Evolutionary conservation across 2,888 invertebrate species (phyloP), one percentile per base, ranked within the genome.

Genomic region (Tinea semifulvella): DNA sequence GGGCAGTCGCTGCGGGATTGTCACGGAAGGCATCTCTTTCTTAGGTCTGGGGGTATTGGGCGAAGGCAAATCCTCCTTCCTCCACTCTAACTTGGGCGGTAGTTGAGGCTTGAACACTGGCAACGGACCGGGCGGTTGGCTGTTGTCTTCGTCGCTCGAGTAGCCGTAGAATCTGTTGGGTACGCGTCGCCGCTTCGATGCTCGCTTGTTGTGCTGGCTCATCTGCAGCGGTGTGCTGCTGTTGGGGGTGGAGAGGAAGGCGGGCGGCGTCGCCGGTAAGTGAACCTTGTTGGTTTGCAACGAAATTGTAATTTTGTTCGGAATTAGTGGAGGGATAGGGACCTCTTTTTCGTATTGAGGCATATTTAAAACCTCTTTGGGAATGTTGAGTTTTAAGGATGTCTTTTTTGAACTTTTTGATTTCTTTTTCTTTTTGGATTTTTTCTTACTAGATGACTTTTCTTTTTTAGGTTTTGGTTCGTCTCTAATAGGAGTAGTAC

Each of bases 161-260:
- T 93, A 93, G 0, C 93, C 94, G 60, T 93, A 94, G 63, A 94
- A 94, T 59, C 89, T 90, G 58, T 93, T 93, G 0, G 92, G 93
- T 19, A 92, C 88, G 28, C 93, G 74, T 55, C 91, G 84, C 48
- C 93, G 84, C 67, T 93, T 92, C 1, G 93, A 93, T 1, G 88
- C 86, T 26, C 92, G 81, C 58, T 88, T 90, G 13, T 70, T 87
- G 14, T 63, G 52, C 25, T n/a, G 36, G 20, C 14, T 43, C 18
- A 8, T 25, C 35, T 28, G 18, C 2, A 42, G 22, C 52, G 22
- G 27, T 2, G 28, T n/a, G 11, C 53, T 54, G 14, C 52, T 52
- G 3, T 56, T 50, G 14, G 44, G 42, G 19, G 56, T 46, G 4
- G 48, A 38, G 6, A 61, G 55, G 10, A 55, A 48, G 18, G 49